Base-by-base conservation (phyloP, 2,888 invertebrate genomes). In the Meteorus cinctellus region DNA sequence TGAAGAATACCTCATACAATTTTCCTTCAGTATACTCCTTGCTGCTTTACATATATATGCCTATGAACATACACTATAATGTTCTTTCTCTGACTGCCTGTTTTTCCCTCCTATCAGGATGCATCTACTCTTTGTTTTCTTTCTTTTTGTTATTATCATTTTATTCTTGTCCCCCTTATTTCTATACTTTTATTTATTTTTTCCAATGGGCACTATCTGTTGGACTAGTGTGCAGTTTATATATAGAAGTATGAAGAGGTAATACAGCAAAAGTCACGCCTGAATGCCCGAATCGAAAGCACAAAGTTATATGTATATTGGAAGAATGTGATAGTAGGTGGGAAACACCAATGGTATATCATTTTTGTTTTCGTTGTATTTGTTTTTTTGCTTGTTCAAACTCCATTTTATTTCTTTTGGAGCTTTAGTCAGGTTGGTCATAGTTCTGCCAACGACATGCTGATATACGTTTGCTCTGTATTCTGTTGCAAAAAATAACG, bases 261-360 rank as follows among this genome's bases (percentile, higher is more conserved):
- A 76, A 79, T 78, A 74, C 34, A 65, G 72, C 74, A 68, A 60
- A 67, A 74, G 77, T 78, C 74, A 76, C 78, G 78, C 66, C 74
- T 71, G 72, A 74, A 34, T 76, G 75, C 70, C 29, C 74, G 72
- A 76, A 78, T 75, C 69, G 66, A 79, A 77, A 78, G 76, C 74
- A 74, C 68, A 68, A 14, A 6, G 29, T 60, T 16, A 74, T 75
- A 76, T 76, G 51, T 72, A 63, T 63, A 60, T 29, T n/a, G 51
- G 41, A 66, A 67, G 66, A 51, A 51, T 48, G 24, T 34, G 59
- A 36, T 51, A 55, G 67, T 45, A 55, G 34, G 55, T 24, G 72
- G 63, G 19, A 73, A 66, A 73, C 66, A 66, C 65, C 34, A 67
- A 66, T 55, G 41, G 12, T 73, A 24, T 29, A 62, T n/a, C 48